A percentile compares a stretch with the other conserved stretches of the same genome.
These are phyloP conservation scores for Sepioteuthis lessoniana DNA, from an alignment of 2,888 invertebrate species.

Conservation along the genomic window DNA sequence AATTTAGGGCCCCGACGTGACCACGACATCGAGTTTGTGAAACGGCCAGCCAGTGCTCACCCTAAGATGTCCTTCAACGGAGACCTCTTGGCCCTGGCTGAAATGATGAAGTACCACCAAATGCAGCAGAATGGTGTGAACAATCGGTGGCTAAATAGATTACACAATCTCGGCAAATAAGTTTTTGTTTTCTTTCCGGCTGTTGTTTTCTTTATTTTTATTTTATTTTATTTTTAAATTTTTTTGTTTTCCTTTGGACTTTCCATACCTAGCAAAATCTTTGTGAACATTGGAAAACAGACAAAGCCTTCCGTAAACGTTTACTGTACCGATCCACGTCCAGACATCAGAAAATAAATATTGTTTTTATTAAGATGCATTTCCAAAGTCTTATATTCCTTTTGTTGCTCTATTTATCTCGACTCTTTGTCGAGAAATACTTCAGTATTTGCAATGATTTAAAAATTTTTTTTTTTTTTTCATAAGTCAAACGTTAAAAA, in stretches of 20 bases:
- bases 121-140: neutral
- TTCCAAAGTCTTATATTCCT: neutral
- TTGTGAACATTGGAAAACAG: neutral
- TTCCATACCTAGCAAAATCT: neutral
- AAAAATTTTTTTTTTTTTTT: no score
- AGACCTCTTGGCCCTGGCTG: neutral
- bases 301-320: neutral
- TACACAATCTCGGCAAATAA: neutral
- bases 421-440: no score
- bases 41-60: neutral
- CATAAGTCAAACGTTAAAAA: no score
- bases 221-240: neutral
- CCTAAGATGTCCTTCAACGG: neutral
- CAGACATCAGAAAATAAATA: neutral
- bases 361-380: conserved; percentile 6
- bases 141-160: neutral
- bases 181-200: neutral
- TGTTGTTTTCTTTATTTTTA: neutral
- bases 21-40: neutral
- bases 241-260: neutral
- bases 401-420: neutral
- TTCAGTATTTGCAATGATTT: no score
- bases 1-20: neutral
- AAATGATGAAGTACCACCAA: neutral
- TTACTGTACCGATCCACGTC: neutral